Percentiles rank a stretch among this genome's conserved stretches.
Evolutionary conservation across 2,797 vertebrate genomes (phyloP).

Genomic region (Amphiprion clarkii): DNA sequence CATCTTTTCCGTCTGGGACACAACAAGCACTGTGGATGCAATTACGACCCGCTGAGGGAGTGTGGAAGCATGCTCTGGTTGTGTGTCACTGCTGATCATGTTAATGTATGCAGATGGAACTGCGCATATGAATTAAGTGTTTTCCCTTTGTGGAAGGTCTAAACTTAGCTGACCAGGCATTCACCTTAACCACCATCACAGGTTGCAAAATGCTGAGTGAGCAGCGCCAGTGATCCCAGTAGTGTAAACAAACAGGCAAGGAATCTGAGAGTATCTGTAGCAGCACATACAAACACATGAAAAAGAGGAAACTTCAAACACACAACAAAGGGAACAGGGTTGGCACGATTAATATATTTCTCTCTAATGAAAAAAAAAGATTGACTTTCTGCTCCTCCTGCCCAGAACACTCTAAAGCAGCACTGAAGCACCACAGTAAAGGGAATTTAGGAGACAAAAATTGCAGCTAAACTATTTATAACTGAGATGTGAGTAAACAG

Average conservation of each 20-base stretch:
- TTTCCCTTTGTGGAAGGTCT: conserved; percentile 33
- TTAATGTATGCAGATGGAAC: conserved; percentile 71
- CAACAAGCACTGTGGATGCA: conserved; percentile 31
- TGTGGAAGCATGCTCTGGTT: conserved; percentile 29
- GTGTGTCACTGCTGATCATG: conserved; percentile 47
- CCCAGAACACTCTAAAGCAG: conserved; percentile 21
- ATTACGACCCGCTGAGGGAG: conserved; percentile 50
- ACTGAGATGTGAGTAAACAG: conserved; percentile 53
- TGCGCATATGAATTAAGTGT: conserved; percentile 32
- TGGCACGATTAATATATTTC: conserved; percentile 23
- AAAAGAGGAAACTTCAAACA: conserved; percentile 41
- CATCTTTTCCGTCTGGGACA: conserved; percentile 31
- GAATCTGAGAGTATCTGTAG: conserved; percentile 11
- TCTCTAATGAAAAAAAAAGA: conserved; percentile 4
- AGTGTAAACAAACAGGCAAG: conserved; percentile 39
- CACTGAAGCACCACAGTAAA: conserved; percentile 30
- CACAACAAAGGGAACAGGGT: conserved; percentile 28
- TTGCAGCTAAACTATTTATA: conserved; percentile 59
- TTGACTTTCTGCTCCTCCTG: conserved; percentile 19
- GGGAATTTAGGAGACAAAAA: conserved; percentile 50
- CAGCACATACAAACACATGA: background rate
- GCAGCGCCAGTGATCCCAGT: background rate
- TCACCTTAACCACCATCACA: conserved; percentile 44
- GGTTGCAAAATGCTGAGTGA: conserved; percentile 54
- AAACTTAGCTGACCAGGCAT: conserved; percentile 64